Evolutionary conservation across 2,797 vertebrate species (phyloP), one percentile per base, ranked within the genome.

Genomic region (Rachycentron canadum): DNA sequence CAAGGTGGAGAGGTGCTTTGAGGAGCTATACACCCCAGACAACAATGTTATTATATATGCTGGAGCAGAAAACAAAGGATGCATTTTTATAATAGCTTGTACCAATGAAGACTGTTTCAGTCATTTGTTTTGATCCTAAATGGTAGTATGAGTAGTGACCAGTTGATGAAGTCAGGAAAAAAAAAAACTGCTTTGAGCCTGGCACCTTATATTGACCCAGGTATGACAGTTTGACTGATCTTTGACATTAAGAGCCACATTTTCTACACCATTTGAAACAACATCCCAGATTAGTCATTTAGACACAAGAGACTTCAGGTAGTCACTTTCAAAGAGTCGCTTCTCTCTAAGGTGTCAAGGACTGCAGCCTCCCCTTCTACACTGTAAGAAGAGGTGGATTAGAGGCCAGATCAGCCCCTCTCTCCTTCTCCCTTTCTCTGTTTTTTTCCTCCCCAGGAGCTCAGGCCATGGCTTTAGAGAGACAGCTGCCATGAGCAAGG

Each of bases 1-100:
- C 88, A 91, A 93, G 91, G 92, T 93, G 91, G 87, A 91, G 91
- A 91, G 88, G 92, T 89, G 91, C 88, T 91, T 91, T 89, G 83
- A 91, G 88, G 86, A 85, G 90, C 81, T 74, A 60, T 73, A 74
- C 78, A 77, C 88, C 73, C 30, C 78, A 86, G 82, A 88, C 86
- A 58, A 73, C 70, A 65, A 76, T 74, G 78, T 81, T 87, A 80
- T 87, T 91, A 86, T 87, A 85, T 53, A 88, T 87, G 80, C 82
- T 23, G 49, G 78, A 76, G 76, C 63, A 72, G 66, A 83, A 91
- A 90, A 91, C 86, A 93, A 92, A 90, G 73, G 58, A 82, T 43
- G 64, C 40, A 28, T 73, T 73, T 74, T 70, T 49, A 26, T 55
- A 82, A 72, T 66, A 71, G 53, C 70, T 6, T 43, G 47, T 78